These are phyloP conservation scores for Callipepla squamata DNA, from an alignment of 2,113 vertebrate genomes.

Conservation along the genomic window DNA sequence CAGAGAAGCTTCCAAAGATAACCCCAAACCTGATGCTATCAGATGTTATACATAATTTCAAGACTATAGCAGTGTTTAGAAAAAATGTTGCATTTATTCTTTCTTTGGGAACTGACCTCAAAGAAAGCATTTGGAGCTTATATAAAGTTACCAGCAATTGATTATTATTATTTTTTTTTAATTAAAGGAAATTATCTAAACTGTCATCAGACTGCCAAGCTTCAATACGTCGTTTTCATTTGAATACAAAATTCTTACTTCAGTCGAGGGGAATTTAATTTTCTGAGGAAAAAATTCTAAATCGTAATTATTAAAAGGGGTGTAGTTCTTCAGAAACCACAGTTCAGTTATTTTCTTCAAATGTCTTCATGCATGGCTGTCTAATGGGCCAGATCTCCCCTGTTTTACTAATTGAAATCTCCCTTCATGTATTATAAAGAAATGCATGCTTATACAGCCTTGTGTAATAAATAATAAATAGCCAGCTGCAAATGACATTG, in stretches of 20 bases:
- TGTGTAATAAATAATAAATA: slow-evolving; percentile 59
- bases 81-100: slow-evolving; percentile 9
- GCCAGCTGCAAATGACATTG: slow-evolving; percentile 26
- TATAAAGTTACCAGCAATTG: neutral
- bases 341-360: neutral
- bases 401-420: slow-evolving; percentile 44
- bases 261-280: neutral
- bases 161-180: neutral
- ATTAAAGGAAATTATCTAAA: neutral
- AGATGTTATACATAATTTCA: slow-evolving; percentile 26
- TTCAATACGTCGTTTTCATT: neutral
- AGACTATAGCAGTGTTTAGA: neutral
- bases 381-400: neutral
- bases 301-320: neutral
- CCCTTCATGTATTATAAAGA: slow-evolving; percentile 53
- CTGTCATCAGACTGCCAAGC: neutral
- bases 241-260: neutral
- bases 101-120: neutral
- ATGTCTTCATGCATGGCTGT: neutral
- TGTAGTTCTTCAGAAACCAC: neutral
- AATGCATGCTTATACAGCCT: neutral
- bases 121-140: fast-evolving
- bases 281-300: neutral
- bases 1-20: slow-evolving; percentile 50
- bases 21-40: slow-evolving; percentile 50